These are phyloP conservation scores for Aleiodes testaceus DNA, from an alignment of 2,888 invertebrate genomes.

Conservation along the genomic window DNA sequence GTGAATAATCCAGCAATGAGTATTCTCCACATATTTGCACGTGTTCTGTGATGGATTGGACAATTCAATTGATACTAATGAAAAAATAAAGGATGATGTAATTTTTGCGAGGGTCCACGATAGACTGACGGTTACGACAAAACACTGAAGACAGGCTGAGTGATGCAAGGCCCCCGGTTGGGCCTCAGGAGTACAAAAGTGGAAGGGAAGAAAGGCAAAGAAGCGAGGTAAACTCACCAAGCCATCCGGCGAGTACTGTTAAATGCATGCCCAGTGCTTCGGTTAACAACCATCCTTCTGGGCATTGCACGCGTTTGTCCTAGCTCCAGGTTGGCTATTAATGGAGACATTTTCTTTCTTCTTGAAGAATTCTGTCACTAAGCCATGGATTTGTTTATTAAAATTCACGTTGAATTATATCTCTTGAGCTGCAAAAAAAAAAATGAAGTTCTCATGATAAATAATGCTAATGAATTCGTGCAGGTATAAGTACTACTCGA, in stretches of 20 bases:
- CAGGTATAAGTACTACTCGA: no score
- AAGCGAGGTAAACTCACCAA: conserved; percentile 53
- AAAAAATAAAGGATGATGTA: conserved; percentile 52
- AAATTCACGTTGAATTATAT: no score
- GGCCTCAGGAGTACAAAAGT: conserved; percentile 33
- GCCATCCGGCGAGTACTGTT: conserved; percentile 70
- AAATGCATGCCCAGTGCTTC: conserved; percentile 71
- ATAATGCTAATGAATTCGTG: no score
- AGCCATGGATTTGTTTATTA: no score
- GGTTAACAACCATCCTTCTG: conserved; percentile 67
- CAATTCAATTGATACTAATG: background rate
- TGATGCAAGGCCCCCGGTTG: conserved; percentile 35
- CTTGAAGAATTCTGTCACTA: no score
- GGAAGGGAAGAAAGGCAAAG: conserved; percentile 33
- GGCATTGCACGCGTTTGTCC: conserved; percentile 21
- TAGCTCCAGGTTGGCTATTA: conserved; percentile 2
- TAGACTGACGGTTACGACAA: conserved; percentile 61
- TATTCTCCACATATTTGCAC: conserved; percentile 64
- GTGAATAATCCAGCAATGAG: conserved; percentile 65
- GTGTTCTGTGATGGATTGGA: background rate
- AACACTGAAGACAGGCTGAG: conserved; percentile 37
- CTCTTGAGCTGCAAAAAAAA: no score
- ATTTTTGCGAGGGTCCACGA: conserved; percentile 66
- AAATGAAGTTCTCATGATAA: no score
- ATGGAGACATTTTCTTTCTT: conserved; percentile 5